These are phyloP conservation scores for Elephantulus edwardii DNA, from an alignment of 2,113 vertebrate genomes.

Conservation along the genomic window DNA sequence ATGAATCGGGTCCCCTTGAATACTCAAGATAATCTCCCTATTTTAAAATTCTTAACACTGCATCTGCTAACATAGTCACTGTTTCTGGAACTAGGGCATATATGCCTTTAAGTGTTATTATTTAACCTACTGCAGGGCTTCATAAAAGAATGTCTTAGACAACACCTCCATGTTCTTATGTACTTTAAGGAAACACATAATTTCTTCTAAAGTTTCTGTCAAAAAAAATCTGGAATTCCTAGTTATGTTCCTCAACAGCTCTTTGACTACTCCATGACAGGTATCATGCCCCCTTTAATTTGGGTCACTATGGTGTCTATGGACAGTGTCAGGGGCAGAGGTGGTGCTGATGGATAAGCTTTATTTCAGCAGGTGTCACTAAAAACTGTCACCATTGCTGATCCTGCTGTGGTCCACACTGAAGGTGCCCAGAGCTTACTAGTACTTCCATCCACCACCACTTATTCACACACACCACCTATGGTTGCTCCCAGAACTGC, in stretches of 20 bases:
- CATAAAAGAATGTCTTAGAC: background rate
- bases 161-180: background rate
- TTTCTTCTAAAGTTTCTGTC: background rate
- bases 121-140: background rate
- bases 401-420: background rate
- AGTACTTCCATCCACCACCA: fast-evolving
- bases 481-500: background rate
- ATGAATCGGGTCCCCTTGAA: background rate
- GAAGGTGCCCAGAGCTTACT: no score
- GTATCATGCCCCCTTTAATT: background rate
- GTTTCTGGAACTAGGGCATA: background rate
- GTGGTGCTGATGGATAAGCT: no score
- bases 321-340: background rate
- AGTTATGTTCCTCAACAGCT: background rate
- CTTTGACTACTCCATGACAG: background rate
- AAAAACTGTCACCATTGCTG: background rate
- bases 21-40: background rate
- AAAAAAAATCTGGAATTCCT: background rate
- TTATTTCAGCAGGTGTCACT: background rate
- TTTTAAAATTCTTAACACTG: background rate
- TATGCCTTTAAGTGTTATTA: background rate
- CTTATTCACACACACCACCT: background rate
- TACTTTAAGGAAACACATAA: background rate
- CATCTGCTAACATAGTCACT: background rate
- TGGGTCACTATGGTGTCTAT: background rate